Conservation (phyloP, 1,140 invertebrate genomes). For the Cotesia chilonis region DNA sequence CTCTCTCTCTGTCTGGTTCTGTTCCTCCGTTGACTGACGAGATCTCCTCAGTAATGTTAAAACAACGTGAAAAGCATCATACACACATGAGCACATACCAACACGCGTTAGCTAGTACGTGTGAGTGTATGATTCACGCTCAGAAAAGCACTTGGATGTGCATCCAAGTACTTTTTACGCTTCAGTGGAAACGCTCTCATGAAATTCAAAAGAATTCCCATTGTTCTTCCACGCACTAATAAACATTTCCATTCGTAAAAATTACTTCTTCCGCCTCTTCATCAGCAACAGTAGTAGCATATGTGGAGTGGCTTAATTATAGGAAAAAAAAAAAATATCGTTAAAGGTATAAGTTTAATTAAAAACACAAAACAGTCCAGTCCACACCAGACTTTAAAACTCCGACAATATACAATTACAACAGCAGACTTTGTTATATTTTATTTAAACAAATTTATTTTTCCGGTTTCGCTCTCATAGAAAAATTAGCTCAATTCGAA, state of each 20-base stretch:
- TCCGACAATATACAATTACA: too few relatives aligned
- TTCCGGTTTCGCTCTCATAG: too few relatives aligned
- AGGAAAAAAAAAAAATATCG: background rate
- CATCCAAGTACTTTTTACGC: conserved; percentile 8
- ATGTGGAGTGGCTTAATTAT: conserved; percentile 6
- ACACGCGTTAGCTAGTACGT: background rate
- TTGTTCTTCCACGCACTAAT: conserved; percentile 14
- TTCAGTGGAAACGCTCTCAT: conserved; percentile 2
- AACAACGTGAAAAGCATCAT: conserved; percentile 15
- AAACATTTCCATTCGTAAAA: conserved; percentile 1
- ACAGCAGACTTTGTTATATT: too few relatives aligned
- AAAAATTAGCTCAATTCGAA: too few relatives aligned
- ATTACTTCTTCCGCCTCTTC: background rate
- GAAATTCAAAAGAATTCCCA: conserved; percentile 11
- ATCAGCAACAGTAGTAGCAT: background rate
- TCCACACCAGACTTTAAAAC: background rate
- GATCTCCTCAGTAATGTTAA: conserved; percentile 10
- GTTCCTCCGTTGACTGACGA: background rate
- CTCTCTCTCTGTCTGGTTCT: background rate
- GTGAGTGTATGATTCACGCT: conserved; percentile 17
- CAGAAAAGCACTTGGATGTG: conserved; percentile 15
- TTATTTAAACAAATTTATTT: too few relatives aligned
- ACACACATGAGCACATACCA: background rate
- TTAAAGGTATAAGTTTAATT: background rate
- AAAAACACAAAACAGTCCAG: background rate